Evolutionary conservation across 2,113 vertebrate genomes (phyloP), one percentile per base, ranked within the genome.

Genomic region (Xyrauchen texanus): DNA sequence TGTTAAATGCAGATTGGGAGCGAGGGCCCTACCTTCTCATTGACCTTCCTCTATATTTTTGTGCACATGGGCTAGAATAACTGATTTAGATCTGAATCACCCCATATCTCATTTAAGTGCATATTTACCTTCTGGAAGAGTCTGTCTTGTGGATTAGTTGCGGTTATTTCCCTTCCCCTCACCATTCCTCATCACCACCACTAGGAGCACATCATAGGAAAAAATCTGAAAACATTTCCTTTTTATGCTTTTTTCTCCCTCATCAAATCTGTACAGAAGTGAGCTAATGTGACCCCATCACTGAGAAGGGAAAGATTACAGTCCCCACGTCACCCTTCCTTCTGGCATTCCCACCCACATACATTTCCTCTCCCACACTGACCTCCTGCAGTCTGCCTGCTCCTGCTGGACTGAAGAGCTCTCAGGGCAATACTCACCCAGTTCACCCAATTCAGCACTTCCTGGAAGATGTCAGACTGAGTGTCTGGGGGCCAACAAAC

Each of bases 81-180:
- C 64, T 57, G 12, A 80, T 88, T 84, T 68, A 80, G 77, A 81
- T 82, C 76, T 34, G 21, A 34, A 34, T 34, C 21, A 34, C 21
- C 21, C 21, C 1, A 34, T 34, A 34, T 34, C 78, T 75, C 77
- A 77, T 74, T 87, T 63, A 76, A 79, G 76, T 4, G 15, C 60
- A 44, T 71, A 73, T 73, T 82, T 68, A 69, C 52, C 70, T 34
- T 66, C 62, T 34, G 68, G 49, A 66, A 53, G 60, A 80, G 74
- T 79, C 82, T 82, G 85, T 88, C 83, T 86, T 86, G 76, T 51
- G 87, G 88, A 87, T 87, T 89, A 88, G 84, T 80, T 69, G 47
- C 75, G 83, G 84, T 87, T 83, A 86, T 84, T 84, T 5, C 13
- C 8, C 47, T 42, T 66, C 68, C 70, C 53, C 55, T 72, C 83